These are phyloP conservation scores for Drosophila ezoana DNA, from an alignment of 2,888 invertebrate genomes.

Conservation along the genomic window DNA sequence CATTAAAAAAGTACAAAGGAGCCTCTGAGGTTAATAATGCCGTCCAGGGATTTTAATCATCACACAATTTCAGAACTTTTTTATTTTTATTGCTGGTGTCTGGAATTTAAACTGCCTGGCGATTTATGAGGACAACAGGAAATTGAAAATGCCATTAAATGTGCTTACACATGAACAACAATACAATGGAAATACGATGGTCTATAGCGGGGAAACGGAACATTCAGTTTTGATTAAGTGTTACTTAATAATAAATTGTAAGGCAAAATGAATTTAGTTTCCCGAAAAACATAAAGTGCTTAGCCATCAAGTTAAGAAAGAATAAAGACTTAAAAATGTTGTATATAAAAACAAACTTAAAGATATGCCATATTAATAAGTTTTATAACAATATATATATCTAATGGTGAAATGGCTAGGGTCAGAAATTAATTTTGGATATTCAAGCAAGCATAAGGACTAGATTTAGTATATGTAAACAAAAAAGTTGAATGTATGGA, in stretches of 20 bases:
- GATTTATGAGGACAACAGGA: conserved; percentile 28
- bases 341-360: no score
- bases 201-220: conserved; percentile 5
- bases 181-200: background rate
- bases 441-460: no score
- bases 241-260: background rate
- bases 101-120: conserved; percentile 12
- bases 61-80: conserved; percentile 17
- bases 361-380: no score
- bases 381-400: no score
- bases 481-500: no score
- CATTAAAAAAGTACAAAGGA: conserved; percentile 33
- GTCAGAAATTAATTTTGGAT: no score
- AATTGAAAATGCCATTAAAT: conserved; percentile 39
- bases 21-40: conserved; percentile 22
- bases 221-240: background rate
- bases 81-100: conserved; percentile 10
- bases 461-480: no score
- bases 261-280: background rate
- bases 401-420: no score
- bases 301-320: no score
- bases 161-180: conserved; percentile 9
- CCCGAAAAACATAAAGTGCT: background rate
- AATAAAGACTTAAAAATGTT: background rate
- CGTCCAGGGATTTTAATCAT: conserved; percentile 27